Base-by-base conservation (phyloP, 1,140 invertebrate species). In the Leptinotarsa defecta region DNA sequence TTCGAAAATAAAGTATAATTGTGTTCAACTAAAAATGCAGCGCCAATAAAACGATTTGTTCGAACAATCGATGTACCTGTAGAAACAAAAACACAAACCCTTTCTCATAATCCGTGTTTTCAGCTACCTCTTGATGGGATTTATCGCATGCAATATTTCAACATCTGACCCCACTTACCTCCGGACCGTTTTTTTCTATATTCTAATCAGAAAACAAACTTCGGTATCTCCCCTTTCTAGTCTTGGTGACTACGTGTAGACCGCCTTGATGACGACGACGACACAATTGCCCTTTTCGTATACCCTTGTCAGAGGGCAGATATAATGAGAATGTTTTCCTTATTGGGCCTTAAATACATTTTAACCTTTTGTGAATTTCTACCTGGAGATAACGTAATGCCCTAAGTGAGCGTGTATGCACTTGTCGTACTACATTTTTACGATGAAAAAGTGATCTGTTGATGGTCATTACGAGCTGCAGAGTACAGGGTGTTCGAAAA, bases 271-370 rank as follows among this genome's bases (percentile, higher is more conserved):
- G 67, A 43, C 67, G 24, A 43, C 67, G 15, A 43, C 24, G 43
- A 68, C 43, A 43, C 67, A 68, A 68, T 68, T 68, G 67, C 67
- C 34, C 67, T 68, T 68, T 68, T 68, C 43, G 34, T 43, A 48
- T 43, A 48, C 67, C 67, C 67, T 68, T 68, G 67, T 68, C 43
- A 68, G 43, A 68, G n/a, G 67, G 43, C 67, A 48, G 67, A 68
- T 68, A 68, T 68, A 68, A 68, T 68, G 67, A 43, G 34, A 68
- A 68, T 68, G 67, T 68, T 68, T 68, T 68, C 67, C 67, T 68
- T 68, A 68, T 68, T 68, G 67, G 67, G 43, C 43, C 15, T 68
- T 68, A 68, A 68, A 68, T n/a, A 68, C 67, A 68, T 68, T 68
- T 68, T 68, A 68, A 68, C 67, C 67, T 68, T 68, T 68, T 68